Base-by-base conservation (phyloP, 2,888 invertebrate genomes). In the Eupelmus urozonus region DNA sequence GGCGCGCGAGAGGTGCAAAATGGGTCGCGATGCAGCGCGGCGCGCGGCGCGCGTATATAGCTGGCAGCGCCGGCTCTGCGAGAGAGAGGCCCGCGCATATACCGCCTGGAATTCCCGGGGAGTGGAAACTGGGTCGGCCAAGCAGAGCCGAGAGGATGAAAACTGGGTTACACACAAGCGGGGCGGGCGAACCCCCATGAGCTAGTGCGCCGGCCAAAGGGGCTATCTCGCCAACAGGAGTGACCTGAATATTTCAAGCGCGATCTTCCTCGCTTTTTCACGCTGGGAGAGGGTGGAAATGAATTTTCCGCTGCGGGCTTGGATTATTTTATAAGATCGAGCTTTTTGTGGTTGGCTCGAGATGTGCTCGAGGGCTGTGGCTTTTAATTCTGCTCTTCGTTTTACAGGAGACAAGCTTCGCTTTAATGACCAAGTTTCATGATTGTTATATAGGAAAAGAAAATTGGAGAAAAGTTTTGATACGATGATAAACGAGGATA, bases 101-200 rank as follows among this genome's bases (percentile, higher is more conserved):
- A 53, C 27, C 5, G 69, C 82, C 83, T 82, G 83, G 84, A 84
- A 85, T 85, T 85, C 84, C 84, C 84, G 85, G 84, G 84, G 81
- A 80, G 82, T 80, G 79, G 79, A 81, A 59, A 87, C 82, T 87
- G 77, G 87, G 87, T 87, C 85, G 71, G 45, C 65, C 75, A 65
- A 76, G 80, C 57, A 65, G 45, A 55, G 25, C 62, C 40, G 25
- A 20, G n/a, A n/a, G n/a, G n/a, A n/a, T n/a, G 27, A 27, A 57
- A 79, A 77, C 55, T 73, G 27, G 73, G 76, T 71, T 73, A 72
- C 55, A 53, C 3, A 53, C 11, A 53, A 49, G 49, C 53, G 13
- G 34, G 3, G 55, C 51, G 53, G n/a, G n/a, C 59, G 25, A 53
- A 34, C 66, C 76, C 60, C 53, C 66, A 60, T 57, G 70, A 70